Base-by-base conservation (phyloP, 92 coral and sea anemone species). In the Muricea muricata region DNA sequence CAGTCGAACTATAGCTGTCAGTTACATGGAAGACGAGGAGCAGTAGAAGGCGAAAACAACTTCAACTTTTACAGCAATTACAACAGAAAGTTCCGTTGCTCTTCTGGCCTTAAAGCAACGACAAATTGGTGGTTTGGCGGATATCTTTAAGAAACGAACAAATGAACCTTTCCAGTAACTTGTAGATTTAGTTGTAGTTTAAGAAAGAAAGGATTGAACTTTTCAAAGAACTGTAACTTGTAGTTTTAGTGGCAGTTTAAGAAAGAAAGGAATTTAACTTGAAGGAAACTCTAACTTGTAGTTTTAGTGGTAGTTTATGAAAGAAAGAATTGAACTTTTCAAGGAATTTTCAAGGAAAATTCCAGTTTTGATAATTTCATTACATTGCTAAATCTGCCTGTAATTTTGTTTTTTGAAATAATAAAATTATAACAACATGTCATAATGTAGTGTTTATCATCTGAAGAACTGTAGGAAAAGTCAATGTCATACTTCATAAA, bases 81-180 rank as follows among this genome's bases (percentile, higher is more conserved):
- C 9, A 71, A 71, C 52, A 46, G 11, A 20, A 37, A 71, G 34
- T 71, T 71, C 47, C 47, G 78, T 40, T 71, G 78, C 34, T 40
- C 55, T 0, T 25, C 54, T 17, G 2, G 29, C 52, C 28, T 7
- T 23, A 20, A 46, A 50, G 28, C 78, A 9, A 71, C 54, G 29
- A 71, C 78, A n/a, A 71, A 71, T n/a, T 50, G 47, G 28, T 71
- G 78, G 78, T 71, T 71, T 40, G 78, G 78, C 0, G 78, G 55
- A 7, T 71, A 71, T 30, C 52, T 42, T 46, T 71, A 24, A 71
- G 31, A 71, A 13, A 45, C 50, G 1, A 45, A 45, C 42, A n/a
- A n/a, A n/a, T 9, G 50, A 45, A 9, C 50, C 14, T 45, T 45
- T 45, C 12, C 5, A 39, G 11, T 39, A 39, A 4, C 45, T 39